Evolutionary conservation across 1,140 invertebrate genomes (phyloP), one percentile per base, ranked within the genome.

Genomic region (Microplitis demolitor): DNA sequence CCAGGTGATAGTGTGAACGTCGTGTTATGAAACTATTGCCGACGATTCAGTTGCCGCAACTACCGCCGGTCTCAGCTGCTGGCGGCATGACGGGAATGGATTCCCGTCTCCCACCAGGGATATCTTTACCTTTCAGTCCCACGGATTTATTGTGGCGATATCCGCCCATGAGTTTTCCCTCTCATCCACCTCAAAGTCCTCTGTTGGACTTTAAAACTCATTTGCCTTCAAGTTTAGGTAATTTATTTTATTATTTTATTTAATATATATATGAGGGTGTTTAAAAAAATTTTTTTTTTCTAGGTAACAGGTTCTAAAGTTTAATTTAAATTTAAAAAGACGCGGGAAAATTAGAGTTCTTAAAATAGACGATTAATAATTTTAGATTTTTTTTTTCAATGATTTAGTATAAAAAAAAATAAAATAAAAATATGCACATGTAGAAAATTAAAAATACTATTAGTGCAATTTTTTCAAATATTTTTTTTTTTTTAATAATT

Each of bases 121-220:
- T 92, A 78, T 88, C 90, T 34, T 78, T 92, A 74, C 89, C 93
- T 39, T 94, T 94, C 87, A 92, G 89, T 81, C 90, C 94, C 54
- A 87, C 89, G 14, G 94, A 95, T 77, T 86, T 96, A 16, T 85
- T 96, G 16, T 96, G 94, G 95, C 90, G 95, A 79, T 96, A 96
- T 82, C 87, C 88, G 24, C 91, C 92, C 11, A 87, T 93, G 78
- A 90, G 90, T 6, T 93, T 93, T 82, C 89, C 92, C 66, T 85
- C 87, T 31, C 87, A 87, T 74, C 91, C 90, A 60, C 92, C 92
- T 3, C 89, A 89, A 13, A 91, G 90, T 70, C 91, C 93, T 13
- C 87, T 94, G n/a, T 87, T 94, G 54, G 95, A 97, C 81, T 92
- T 95, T 77, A 96, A 96, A 84, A 93, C 93, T 34, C 94, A 96